These are phyloP conservation scores for Apodemus agrarius DNA, from an alignment of 2,797 vertebrate genomes.

Conservation along the genomic window DNA sequence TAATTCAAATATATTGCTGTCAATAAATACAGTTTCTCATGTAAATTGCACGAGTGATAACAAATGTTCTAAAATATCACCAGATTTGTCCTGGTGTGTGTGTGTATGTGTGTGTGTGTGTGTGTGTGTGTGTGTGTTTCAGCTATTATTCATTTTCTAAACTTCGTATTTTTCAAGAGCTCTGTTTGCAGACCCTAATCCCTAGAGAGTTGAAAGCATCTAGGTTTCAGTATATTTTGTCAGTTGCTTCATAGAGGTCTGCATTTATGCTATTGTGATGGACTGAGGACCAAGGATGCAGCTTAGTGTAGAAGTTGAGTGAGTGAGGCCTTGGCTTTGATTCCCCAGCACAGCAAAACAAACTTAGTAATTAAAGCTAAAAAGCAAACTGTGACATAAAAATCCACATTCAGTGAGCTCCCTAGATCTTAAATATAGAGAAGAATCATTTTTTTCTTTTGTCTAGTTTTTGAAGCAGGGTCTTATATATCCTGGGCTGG, in stretches of 20 bases:
- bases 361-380: neutral
- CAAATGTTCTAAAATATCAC: neutral
- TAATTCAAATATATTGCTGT: slow-evolving; percentile 36
- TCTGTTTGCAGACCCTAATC: neutral
- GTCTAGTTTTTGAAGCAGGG: neutral
- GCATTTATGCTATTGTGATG: neutral
- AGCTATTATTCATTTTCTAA: slow-evolving; percentile 49
- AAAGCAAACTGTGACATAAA: neutral
- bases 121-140: neutral
- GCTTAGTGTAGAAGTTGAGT: neutral
- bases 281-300: neutral
- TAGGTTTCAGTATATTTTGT: slow-evolving; percentile 18
- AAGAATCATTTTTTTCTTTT: neutral
- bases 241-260: neutral
- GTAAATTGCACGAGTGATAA: neutral
- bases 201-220: slow-evolving; percentile 7
- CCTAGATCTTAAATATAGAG: slow-evolving; percentile 25
- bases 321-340: neutral
- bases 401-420: slow-evolving; percentile 20
- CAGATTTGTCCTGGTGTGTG: slow-evolving; percentile 29
- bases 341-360: neutral
- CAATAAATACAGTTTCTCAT: slow-evolving; percentile 22
- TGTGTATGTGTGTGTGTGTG: no score
- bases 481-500: neutral
- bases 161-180: slow-evolving; percentile 24